A percentile compares a stretch with the other conserved stretches of the same genome.
Conservation (phyloP, 2,113 vertebrate species). For the Hassar affinis region DNA sequence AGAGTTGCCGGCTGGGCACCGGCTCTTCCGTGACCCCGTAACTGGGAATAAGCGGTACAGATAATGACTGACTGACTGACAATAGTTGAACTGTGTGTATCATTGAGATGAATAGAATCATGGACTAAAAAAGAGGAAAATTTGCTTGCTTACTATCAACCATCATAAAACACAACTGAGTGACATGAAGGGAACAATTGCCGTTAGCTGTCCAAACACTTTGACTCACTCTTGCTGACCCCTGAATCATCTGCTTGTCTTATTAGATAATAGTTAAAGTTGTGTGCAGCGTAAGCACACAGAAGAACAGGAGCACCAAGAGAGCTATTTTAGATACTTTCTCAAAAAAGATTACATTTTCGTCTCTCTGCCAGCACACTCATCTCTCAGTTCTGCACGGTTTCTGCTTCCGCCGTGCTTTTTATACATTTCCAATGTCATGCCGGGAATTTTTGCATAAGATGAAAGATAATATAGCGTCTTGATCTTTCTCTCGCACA, state of each 20-base stretch:
- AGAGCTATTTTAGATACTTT: not conserved
- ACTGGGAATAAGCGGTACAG: no score
- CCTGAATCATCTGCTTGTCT: not conserved
- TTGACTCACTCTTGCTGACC: not conserved
- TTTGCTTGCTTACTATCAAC: no score
- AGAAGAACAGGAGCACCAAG: not conserved
- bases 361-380: not conserved
- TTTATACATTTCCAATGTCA: not conserved
- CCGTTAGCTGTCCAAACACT: not conserved
- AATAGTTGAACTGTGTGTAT: not conserved
- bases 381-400: not conserved
- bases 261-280: not conserved
- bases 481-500: not conserved
- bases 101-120: not conserved
- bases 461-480: not conserved
- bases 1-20: no score
- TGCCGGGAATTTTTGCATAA: not conserved
- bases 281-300: not conserved
- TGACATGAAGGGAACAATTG: not conserved
- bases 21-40: no score
- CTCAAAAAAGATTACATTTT: not conserved
- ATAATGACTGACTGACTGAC: no score
- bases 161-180: not conserved
- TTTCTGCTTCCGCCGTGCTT: constrained; percentile 1
- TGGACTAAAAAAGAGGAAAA: not conserved